phyloP scores from a whole-genome alignment of 2,888 invertebrate species.

The Acanthosepion pharaonis region DNA sequence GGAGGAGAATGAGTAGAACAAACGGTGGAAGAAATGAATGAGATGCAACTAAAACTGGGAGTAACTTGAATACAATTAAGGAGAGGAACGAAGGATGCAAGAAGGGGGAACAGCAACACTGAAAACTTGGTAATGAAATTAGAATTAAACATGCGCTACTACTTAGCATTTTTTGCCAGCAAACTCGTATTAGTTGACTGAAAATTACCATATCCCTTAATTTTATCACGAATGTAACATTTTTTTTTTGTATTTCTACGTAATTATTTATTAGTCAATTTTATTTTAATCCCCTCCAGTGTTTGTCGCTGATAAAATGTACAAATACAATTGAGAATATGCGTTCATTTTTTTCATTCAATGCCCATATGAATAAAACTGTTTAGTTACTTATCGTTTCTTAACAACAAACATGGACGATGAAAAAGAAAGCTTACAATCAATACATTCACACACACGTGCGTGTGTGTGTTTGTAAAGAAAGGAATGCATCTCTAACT shows the following conservation, averaged over 20 bases:
- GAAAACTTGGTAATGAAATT: background rate
- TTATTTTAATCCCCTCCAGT: no score
- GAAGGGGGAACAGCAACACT: background rate
- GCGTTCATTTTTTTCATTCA: no score
- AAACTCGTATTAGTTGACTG: background rate
- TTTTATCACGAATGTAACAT: background rate
- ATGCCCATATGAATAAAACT: no score
- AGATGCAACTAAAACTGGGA: background rate
- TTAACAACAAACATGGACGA: no score
- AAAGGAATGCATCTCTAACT: no score
- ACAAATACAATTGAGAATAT: no score
- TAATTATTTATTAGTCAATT: no score
- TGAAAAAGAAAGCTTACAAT: no score
- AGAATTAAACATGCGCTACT: background rate
- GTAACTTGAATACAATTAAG: constrained; percentile 39
- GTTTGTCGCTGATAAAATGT: no score
- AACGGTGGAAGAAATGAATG: background rate
- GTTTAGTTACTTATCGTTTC: no score
- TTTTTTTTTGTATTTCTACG: background rate
- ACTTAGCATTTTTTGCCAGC: background rate
- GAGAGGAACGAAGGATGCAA: background rate
- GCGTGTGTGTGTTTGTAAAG: no score
- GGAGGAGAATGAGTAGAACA: background rate
- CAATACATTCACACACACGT: no score
- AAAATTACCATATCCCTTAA: background rate